A percentile compares a stretch with the other conserved stretches of the same genome.
These are phyloP conservation scores for Leptestheria dahalacensis DNA, from an alignment of 1,140 invertebrate species.

Conservation along the genomic window DNA sequence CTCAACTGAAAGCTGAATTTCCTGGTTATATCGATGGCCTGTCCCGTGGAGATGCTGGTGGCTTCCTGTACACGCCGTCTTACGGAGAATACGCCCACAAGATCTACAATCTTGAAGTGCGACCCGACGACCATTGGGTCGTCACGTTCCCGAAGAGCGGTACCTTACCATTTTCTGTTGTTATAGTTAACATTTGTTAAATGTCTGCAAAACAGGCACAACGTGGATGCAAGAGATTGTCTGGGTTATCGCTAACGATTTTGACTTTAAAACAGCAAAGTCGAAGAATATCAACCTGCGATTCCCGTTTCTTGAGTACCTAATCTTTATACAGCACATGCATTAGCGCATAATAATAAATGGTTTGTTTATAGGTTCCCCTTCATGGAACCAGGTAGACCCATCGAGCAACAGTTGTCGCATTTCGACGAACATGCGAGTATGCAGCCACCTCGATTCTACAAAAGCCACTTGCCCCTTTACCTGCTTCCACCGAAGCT, in stretches of 20 bases:
- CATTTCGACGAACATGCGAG: not conserved
- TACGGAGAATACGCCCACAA: slow-evolving; percentile 5
- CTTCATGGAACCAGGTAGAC: not conserved
- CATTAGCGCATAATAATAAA: not conserved
- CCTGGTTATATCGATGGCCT: not conserved
- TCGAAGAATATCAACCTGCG: slow-evolving; percentile 24
- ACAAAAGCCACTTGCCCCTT: slow-evolving; percentile 14
- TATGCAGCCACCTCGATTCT: too few relatives aligned
- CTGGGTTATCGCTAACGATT: slow-evolving; percentile 35
- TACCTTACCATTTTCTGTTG: not conserved
- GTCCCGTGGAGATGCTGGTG: not conserved
- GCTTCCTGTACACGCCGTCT: not conserved
- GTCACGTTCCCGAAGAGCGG: slow-evolving; percentile 13
- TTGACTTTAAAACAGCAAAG: slow-evolving; percentile 32
- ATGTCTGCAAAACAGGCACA: slow-evolving; percentile 27
- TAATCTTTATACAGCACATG: not conserved
- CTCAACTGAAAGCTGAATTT: not conserved
- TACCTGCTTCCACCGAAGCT: slow-evolving; percentile 14
- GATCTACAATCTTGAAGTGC: slow-evolving; percentile 5
- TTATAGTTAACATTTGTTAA: not conserved
- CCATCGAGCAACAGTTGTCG: not conserved
- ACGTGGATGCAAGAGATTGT: slow-evolving; percentile 45
- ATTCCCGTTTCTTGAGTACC: slow-evolving; percentile 33
- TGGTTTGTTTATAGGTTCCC: not conserved
- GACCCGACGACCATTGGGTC: slow-evolving; percentile 9